These are phyloP conservation scores for Brenthis daphne DNA, from an alignment of 2,888 invertebrate genomes.

Conservation along the genomic window DNA sequence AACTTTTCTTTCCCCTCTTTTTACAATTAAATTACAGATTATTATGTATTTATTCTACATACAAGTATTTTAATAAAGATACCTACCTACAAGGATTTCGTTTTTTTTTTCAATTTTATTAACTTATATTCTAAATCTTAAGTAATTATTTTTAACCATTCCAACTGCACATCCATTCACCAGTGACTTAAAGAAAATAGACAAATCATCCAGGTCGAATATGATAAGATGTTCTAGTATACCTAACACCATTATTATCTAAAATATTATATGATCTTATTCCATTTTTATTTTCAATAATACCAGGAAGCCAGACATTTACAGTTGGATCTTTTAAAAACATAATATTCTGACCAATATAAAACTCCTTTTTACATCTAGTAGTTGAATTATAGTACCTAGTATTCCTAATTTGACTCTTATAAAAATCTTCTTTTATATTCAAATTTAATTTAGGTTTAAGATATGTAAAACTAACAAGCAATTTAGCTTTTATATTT, in stretches of 20 bases:
- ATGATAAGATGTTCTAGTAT: conserved; percentile 1
- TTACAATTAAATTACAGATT: no score
- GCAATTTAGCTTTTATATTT: conserved; percentile 4
- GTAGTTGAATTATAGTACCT: conserved; percentile 1
- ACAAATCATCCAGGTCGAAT: neutral
- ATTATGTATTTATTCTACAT: no score
- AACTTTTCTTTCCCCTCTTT: no score
- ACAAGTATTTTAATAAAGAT: no score
- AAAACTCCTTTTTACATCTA: conserved; percentile 1
- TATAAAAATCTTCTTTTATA: conserved; percentile 1
- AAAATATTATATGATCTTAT: neutral
- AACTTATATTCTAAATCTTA: no score
- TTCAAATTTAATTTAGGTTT: conserved; percentile 2
- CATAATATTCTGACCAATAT: neutral
- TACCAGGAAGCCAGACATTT: neutral
- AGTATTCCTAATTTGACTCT: neutral
- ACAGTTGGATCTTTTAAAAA: conserved; percentile 3
- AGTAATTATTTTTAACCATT: no score
- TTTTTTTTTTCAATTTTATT: no score
- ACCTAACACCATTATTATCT: neutral
- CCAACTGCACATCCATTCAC: no score
- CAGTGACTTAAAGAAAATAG: no score
- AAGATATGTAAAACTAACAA: neutral
- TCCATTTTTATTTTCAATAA: neutral
- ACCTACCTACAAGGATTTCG: no score